A percentile compares a stretch with the other conserved stretches of the same genome.
phyloP scores from a whole-genome alignment of 2,797 vertebrate genomes.

The Sphaeramia orbicularis region DNA sequence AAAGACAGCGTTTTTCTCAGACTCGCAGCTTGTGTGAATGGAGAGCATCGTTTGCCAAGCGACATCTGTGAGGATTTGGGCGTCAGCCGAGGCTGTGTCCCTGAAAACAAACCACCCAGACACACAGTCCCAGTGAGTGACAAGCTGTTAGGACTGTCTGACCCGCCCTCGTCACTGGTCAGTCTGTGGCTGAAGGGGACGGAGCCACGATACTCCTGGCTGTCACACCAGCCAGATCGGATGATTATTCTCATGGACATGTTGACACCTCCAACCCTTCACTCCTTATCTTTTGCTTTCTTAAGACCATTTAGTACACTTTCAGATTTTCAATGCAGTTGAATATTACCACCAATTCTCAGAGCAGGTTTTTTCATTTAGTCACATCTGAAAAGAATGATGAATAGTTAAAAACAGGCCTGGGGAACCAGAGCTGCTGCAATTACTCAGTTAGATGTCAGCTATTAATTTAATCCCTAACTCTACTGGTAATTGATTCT shows the following conservation, averaged over 20 bases:
- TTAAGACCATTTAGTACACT: not conserved
- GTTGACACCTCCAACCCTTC: conserved; percentile 42
- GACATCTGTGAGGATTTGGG: conserved; percentile 34
- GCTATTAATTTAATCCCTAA: no score
- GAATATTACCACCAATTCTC: not conserved
- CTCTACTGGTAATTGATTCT: no score
- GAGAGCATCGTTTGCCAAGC: conserved; percentile 9
- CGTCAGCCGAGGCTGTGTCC: conserved; percentile 32
- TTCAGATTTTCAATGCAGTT: not conserved
- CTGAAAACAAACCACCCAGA: conserved; percentile 44
- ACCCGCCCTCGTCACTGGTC: conserved; percentile 55
- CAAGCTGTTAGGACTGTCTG: conserved; percentile 72
- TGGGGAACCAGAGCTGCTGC: no score
- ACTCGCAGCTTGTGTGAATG: not conserved
- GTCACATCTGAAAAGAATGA: no score
- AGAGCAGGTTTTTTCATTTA: no score
- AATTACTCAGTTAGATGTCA: no score
- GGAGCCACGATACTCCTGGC: conserved; percentile 56
- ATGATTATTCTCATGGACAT: conserved; percentile 65
- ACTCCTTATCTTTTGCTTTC: conserved; percentile 17
- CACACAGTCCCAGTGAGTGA: conserved; percentile 58
- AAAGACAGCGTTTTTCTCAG: not conserved
- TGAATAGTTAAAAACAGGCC: not conserved
- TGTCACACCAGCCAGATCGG: conserved; percentile 58
- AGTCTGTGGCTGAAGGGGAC: conserved; percentile 67